Evolutionary conservation across 2,113 vertebrate genomes (phyloP), one percentile per base, ranked within the genome.

Genomic region (Spilogale gracilis): DNA sequence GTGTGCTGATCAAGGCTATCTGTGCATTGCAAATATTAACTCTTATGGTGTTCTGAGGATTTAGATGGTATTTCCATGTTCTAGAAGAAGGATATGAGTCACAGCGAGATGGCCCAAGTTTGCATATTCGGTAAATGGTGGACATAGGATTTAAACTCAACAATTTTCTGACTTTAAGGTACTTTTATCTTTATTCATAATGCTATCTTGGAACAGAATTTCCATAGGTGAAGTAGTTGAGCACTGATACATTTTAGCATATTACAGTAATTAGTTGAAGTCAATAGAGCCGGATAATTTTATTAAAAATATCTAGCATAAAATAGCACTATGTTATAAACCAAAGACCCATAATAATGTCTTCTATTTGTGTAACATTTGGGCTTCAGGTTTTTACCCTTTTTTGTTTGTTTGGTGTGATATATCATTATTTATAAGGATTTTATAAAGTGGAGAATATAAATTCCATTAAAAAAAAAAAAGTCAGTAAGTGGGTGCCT

Each of bases 1-100:
- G 32, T 71, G 1, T 54, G 11, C 1, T 80, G 21, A 45, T 14
- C 6, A n/a, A 3, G 16, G 1, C 45, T 30, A 0, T 20, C 6
- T 18, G 3, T 25, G 17, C 0, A 11, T 25, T 20, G 48, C 3
- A 89, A 16, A 6, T 32, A 16, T 4, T 20, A 17, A 45, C 38
- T 20, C 32, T 60, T 48, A 60, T 0, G 58, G 10, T 2, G 61
- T 12, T 0, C 3, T 8, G 25, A 21, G 58, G 52, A 63, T 20
- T 58, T 67, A 76, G 1, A 2, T 25, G 23, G 1, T 0, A 45
- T 21, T 93, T 89, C 18, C 21, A 25, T 25, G 81, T 84, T 65
- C 43, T 5, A 43, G 21, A 63, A 73, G 20, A 89, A 4, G 1
- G 0, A 16, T 79, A 52, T 20, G 17, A 63, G 2, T 80, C 58